Evolutionary conservation across 1,140 invertebrate genomes (phyloP), one percentile per base, ranked within the genome.

Genomic region (Agrilus planipennis): DNA sequence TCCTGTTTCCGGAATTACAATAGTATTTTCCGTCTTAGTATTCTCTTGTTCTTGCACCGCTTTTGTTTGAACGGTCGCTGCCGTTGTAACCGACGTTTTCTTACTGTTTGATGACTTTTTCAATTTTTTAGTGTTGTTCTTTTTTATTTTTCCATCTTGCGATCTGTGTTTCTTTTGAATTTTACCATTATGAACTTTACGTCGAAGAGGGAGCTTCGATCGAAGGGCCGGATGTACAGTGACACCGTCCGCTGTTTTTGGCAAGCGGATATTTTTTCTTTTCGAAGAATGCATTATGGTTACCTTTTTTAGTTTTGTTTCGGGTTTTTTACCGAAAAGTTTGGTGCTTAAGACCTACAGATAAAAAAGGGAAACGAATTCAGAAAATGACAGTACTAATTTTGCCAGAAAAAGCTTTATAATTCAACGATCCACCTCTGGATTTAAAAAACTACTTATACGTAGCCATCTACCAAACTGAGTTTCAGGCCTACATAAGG

Each of bases 221-320:
- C 79, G 69, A 4, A 83, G 71, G 29, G 76, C 79, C 9, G 75
- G 77, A 45, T 84, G 79, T 2, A 83, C 75, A 17, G 78, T 81
- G 11, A 75, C 68, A 5, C 57, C 44, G 5, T 79, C 82, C 49
- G 75, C 77, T 49, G 77, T 72, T 44, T 81, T 75, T 1, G 83
- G 83, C 44, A 87, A 61, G 4, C 82, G 75, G 44, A 87, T 82
- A 31, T 83, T 84, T 67, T 87, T 83, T 28, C 83, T 85, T 42
- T 82, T 84, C 45, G 82, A 81, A 57, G 80, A 85, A 71, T 86
- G 83, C 50, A 86, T 84, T 64, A 86, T 86, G 46, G 84, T 86
- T 42, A 87, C 75, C 10, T 79, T 80, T 62, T 84, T 85, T 54
- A 84, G 70, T 63, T 87, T 86, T 61, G 76, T 69, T 57, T 81